Percentiles rank a stretch among this genome's conserved stretches.
These are phyloP conservation scores for Brachionus paranguensis DNA, from an alignment of 1,140 invertebrate species.

Conservation along the genomic window DNA sequence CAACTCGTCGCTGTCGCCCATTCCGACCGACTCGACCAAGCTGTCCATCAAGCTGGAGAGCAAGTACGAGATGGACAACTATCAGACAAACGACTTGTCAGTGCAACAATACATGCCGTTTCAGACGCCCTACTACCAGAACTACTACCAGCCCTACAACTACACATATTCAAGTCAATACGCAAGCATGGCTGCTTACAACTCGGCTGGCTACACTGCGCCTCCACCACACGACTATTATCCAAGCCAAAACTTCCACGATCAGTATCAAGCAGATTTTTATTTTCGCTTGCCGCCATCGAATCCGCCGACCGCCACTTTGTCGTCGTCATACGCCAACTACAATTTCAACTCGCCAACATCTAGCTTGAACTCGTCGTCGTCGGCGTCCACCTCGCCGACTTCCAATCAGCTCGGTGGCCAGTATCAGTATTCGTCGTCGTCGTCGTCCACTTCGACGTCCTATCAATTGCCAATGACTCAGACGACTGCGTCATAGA, in stretches of 20 bases:
- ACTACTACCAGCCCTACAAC: not conserved
- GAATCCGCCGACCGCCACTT: not conserved
- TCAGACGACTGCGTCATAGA: not conserved
- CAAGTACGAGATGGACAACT: not conserved
- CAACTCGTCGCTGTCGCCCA: not conserved
- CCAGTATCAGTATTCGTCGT: not conserved
- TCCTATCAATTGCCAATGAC: not conserved
- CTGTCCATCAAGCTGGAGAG: not conserved
- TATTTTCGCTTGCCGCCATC: slow-evolving; percentile 4
- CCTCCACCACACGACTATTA: not conserved
- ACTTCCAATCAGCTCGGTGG: not conserved
- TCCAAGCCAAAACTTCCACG: not conserved
- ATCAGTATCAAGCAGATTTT: slow-evolving; percentile 5
- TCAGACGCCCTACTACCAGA: not conserved
- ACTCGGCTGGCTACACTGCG: not conserved
- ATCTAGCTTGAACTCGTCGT: not conserved
- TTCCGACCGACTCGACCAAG: not conserved
- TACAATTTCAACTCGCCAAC: slow-evolving; percentile 5
- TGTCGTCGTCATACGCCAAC: not conserved
- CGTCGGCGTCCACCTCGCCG: not conserved
- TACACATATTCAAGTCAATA: not conserved
- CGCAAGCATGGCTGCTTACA: not conserved
- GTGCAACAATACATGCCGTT: not conserved
- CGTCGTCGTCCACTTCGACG: too few species aligned
- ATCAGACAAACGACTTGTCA: not conserved